phyloP scores from a whole-genome alignment of 2,888 invertebrate genomes.

The Himalopsyche anomala region DNA sequence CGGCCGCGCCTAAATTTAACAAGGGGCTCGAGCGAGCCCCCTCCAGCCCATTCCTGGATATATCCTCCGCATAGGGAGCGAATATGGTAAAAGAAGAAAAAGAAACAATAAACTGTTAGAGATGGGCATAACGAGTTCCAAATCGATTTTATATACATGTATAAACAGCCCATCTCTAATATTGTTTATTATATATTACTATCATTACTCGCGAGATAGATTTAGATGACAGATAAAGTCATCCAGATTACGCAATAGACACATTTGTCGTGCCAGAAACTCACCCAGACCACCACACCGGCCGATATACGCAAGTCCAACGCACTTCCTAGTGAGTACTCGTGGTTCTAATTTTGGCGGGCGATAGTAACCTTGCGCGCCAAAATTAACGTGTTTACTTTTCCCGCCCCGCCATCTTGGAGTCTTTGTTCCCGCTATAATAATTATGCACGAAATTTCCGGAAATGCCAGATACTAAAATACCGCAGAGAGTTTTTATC shows the following conservation, averaged over 20 bases:
- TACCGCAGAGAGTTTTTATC: not conserved
- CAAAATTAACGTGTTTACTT: conserved; percentile 45
- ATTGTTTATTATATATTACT: not conserved
- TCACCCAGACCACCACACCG: not conserved
- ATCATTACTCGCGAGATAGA: not conserved
- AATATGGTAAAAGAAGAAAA: too few relatives aligned
- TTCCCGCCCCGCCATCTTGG: conserved; percentile 37
- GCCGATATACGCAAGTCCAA: conserved; percentile 42
- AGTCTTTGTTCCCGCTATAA: conserved; percentile 36
- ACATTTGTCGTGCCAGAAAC: not conserved
- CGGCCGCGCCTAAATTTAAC: too few relatives aligned
- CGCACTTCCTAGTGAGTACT: conserved; percentile 36
- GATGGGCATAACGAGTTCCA: too few relatives aligned
- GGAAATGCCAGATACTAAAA: conserved; percentile 5
- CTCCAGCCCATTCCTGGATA: too few relatives aligned
- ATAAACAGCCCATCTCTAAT: not conserved
- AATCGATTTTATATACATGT: too few relatives aligned
- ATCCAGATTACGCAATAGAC: not conserved
- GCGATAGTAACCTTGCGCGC: conserved; percentile 48
- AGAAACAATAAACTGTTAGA: too few relatives aligned
- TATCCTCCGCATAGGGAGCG: too few relatives aligned
- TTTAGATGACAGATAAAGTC: conserved; percentile 1
- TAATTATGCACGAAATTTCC: conserved; percentile 26
- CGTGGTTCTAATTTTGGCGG: conserved; percentile 37
- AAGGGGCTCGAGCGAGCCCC: too few relatives aligned